Conservation (phyloP, 1,140 invertebrate species). For the Neodiprion pinetum region DNA sequence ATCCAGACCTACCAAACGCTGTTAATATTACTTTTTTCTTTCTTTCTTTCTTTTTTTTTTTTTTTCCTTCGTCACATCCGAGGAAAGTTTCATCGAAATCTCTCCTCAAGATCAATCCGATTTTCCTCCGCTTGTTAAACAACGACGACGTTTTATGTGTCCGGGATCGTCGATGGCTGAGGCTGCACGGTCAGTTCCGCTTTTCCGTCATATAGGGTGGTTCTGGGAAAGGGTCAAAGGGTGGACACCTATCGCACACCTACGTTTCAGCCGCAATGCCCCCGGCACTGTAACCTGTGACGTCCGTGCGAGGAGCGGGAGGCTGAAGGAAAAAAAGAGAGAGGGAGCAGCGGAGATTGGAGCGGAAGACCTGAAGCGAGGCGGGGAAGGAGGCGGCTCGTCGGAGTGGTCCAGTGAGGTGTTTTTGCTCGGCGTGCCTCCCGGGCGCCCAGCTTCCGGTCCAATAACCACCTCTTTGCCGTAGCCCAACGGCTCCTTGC, state of each 20-base stretch:
- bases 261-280: not conserved
- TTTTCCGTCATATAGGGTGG: too few relatives aligned
- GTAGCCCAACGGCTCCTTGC: not conserved
- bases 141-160: too few relatives aligned
- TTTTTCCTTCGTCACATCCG: too few relatives aligned
- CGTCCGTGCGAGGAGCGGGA: too few relatives aligned
- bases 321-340: conserved; percentile 17
- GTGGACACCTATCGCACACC: not conserved
- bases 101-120: too few relatives aligned
- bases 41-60: too few relatives aligned
- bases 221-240: not conserved
- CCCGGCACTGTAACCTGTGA: not conserved
- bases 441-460: conserved; percentile 33
- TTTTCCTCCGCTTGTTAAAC: too few relatives aligned
- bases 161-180: too few relatives aligned
- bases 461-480: conserved; percentile 30
- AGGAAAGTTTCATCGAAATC: too few relatives aligned
- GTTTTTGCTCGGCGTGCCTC: conserved; percentile 26
- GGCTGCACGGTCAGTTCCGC: too few relatives aligned
- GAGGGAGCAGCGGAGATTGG: conserved; percentile 6
- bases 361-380: not conserved
- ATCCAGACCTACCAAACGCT: too few relatives aligned
- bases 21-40: too few relatives aligned
- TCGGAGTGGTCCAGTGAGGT: conserved; percentile 20
- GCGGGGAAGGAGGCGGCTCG: not conserved